Evolutionary conservation across 2,888 invertebrate genomes (phyloP).

Genomic region (Hirudinaria manillensis): DNA sequence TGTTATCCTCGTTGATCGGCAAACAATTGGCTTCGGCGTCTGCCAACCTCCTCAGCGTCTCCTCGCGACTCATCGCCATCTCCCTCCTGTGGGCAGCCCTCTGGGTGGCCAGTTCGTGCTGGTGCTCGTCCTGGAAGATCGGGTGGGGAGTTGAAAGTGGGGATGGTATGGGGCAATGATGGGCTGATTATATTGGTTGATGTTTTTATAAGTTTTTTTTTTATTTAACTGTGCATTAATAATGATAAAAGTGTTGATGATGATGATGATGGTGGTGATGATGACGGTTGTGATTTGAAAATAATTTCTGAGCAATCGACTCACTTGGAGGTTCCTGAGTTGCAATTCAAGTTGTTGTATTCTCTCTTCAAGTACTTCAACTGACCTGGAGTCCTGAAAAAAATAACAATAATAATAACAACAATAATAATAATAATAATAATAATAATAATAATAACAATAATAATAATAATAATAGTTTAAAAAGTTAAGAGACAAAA

Average conservation of each 20-base stretch:
- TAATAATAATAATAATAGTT: too few species aligned
- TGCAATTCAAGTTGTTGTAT: too few species aligned
- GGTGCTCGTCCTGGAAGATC: constrained; percentile 38
- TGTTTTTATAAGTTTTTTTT: neutral
- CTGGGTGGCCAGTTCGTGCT: constrained; percentile 39
- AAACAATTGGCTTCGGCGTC: constrained; percentile 38
- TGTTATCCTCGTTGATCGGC: constrained; percentile 38
- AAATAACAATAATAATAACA: too few species aligned
- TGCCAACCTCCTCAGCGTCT: constrained; percentile 38
- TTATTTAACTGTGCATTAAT: too few species aligned
- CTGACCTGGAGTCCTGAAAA: too few species aligned
- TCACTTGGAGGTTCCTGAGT: too few species aligned
- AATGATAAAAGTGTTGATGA: neutral
- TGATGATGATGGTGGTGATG: neutral
- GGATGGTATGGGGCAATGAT: neutral
- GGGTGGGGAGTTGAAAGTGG: neutral
- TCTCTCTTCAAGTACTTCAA: too few species aligned
- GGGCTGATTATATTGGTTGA: neutral
- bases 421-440: too few species aligned
- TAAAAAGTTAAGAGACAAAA: too few species aligned
- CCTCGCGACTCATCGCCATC: constrained; percentile 39
- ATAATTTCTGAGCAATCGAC: neutral
- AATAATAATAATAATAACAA: too few species aligned
- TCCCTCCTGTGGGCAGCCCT: constrained; percentile 39
- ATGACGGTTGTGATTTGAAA: neutral